Base-by-base conservation (phyloP, 2,113 vertebrate genomes). In the Ophiodon elongatus region DNA sequence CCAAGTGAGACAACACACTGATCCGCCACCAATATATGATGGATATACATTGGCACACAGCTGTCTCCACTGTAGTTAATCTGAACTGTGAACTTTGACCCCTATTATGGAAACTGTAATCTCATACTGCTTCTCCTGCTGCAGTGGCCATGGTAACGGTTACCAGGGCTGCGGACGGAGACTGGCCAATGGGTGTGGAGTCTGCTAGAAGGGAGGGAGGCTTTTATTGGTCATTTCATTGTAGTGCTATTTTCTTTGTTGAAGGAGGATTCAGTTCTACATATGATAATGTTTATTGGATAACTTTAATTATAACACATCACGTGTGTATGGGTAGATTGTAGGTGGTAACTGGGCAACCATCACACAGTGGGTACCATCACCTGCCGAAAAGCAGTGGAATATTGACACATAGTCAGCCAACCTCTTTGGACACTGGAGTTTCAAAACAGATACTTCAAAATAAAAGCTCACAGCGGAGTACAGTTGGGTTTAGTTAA, bases 61-160 rank as follows among this genome's bases (percentile, higher is more conserved):
- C 71, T 79, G 67, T 27, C 27, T 60, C 63, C 52, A 59, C 69
- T 79, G 25, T 59, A 25, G 73, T 69, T 86, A 15, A 59, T 75
- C 70, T 86, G 47, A 83, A 73, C 54, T 37, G 54, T 85, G 56
- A 86, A 43, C 82, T 78, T 79, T 92, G 70, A 87, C 74, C 83
- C 73, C 71, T 9, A 76, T 81, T 87, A 83, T 82, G 65, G 71
- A 85, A 67, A 67, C 59, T 79, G 45, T 84, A 86, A 89, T 90
- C 73, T 76, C 80, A 87, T 19, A 67, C 39, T 57, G 64, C 60
- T 75, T 73, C 72, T 76, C 77, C 82, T 79, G 75, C 62, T 29
- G n/a, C 39, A 27, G 89, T 92, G 68, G 27, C 82, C 84, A 89
- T 79, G 71, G 86, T 43, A 88, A 92, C 86, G 0, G 79, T 90